Evolutionary conservation across 2,113 vertebrate genomes (phyloP).

Genomic region (Petrocephalus zakoni): DNA sequence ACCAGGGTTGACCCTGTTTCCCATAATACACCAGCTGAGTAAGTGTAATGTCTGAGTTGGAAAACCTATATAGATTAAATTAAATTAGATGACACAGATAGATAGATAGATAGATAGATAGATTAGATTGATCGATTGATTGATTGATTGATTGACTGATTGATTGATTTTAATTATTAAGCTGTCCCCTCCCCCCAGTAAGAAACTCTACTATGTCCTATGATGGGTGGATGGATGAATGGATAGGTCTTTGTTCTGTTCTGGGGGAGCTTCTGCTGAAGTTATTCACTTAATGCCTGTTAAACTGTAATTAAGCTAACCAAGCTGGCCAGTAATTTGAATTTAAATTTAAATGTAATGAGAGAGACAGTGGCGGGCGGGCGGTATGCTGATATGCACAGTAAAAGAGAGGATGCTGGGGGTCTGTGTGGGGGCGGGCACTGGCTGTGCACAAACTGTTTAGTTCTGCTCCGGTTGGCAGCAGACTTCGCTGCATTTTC

Average conservation of each 20-base stretch:
- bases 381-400: not conserved
- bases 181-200: not conserved
- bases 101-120: not conserved
- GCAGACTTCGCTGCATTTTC: not conserved
- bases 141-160: too few relatives aligned
- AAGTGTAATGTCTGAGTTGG: not conserved
- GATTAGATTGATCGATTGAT: too few relatives aligned
- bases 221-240: not conserved
- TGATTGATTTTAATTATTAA: too few relatives aligned
- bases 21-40: not conserved
- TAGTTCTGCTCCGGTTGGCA: not conserved
- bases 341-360: not conserved
- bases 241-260: not conserved
- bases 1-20: not conserved
- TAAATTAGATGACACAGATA: not conserved
- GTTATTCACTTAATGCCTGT: not conserved
- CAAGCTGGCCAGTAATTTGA: not conserved
- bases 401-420: not conserved
- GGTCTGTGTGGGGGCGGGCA: not conserved
- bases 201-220: not conserved
- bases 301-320: not conserved
- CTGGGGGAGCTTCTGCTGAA: not conserved
- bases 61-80: not conserved
- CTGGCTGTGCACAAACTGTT: not conserved
- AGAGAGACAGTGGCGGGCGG: not conserved